A percentile compares a stretch with the other conserved stretches of the same genome.
Evolutionary conservation across 1,140 invertebrate species (phyloP).

Genomic region (Drosophila guanche): DNA sequence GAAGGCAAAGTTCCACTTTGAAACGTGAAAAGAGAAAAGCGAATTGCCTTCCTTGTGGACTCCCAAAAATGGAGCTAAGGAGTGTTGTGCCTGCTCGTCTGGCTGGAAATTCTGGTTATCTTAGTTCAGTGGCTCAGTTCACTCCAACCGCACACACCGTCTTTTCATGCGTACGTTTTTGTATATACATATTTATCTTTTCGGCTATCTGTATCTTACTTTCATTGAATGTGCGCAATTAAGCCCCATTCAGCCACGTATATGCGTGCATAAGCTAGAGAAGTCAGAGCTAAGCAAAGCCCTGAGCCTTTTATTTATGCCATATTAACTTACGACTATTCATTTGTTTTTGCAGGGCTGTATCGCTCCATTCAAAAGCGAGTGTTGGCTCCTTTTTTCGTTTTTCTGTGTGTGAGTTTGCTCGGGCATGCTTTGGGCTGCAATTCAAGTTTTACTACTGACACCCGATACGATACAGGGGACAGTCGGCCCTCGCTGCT

Average conservation of each 20-base stretch:
- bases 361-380: no score
- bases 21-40: constrained; percentile 47
- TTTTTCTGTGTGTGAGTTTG: constrained; percentile 34
- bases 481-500: constrained; percentile 46
- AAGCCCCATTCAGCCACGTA: constrained; percentile 30
- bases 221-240: constrained; percentile 40
- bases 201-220: constrained; percentile 24
- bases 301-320: constrained; percentile 62
- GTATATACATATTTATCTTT: constrained; percentile 17
- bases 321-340: constrained; percentile 79
- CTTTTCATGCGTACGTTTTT: constrained; percentile 1
- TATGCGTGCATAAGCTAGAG: constrained; percentile 19
- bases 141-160: constrained; percentile 1
- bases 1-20: constrained; percentile 26
- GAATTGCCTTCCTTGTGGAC: constrained; percentile 28
- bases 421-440: constrained; percentile 22
- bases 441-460: constrained; percentile 36
- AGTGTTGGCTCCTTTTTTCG: constrained; percentile 31
- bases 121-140: constrained; percentile 28
- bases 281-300: constrained; percentile 10
- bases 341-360: constrained; percentile 52
- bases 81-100: neutral
- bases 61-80: constrained; percentile 47
- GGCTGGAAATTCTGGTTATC: constrained; percentile 77
- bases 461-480: constrained; percentile 12